A percentile compares a stretch with the other conserved stretches of the same genome.
phyloP scores from a whole-genome alignment of 2,888 invertebrate genomes.

The Drosophila recens region DNA sequence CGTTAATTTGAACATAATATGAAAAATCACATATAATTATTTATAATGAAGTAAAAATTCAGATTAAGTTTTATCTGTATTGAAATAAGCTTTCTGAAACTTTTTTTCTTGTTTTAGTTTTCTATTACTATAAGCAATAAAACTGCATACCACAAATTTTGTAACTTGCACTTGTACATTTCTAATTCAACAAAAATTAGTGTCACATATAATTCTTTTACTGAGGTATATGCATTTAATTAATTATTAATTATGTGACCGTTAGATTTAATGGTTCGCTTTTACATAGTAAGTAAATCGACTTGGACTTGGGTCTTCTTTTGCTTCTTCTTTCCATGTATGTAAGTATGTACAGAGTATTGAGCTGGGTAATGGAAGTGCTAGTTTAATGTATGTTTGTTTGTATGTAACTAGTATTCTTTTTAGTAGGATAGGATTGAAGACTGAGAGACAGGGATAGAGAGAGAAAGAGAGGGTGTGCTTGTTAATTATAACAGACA shows the following conservation, averaged over 20 bases:
- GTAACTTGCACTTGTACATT: too few relatives aligned
- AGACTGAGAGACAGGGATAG: background rate
- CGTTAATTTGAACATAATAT: too few relatives aligned
- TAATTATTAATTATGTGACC: conserved; percentile 47
- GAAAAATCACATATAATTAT: too few relatives aligned
- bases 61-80: too few relatives aligned
- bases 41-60: too few relatives aligned
- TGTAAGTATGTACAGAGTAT: conserved; percentile 33
- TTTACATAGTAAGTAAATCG: conserved; percentile 28
- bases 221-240: conserved; percentile 57
- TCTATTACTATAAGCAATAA: too few relatives aligned
- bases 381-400: conserved; percentile 33
- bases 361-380: conserved; percentile 3
- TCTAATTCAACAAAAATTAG: too few relatives aligned
- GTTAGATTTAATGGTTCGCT: conserved; percentile 21
- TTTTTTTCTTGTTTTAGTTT: too few relatives aligned
- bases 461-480: conserved; percentile 3
- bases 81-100: too few relatives aligned
- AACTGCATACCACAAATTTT: too few relatives aligned
- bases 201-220: too few relatives aligned
- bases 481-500: background rate
- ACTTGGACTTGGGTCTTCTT: conserved; percentile 37
- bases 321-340: conserved; percentile 1
- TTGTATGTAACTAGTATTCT: conserved; percentile 40
- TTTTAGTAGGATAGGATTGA: conserved; percentile 13